Evolutionary conservation across 2,888 invertebrate genomes (phyloP), one percentile per base, ranked within the genome.

Genomic region (Chaetoderma sp.): DNA sequence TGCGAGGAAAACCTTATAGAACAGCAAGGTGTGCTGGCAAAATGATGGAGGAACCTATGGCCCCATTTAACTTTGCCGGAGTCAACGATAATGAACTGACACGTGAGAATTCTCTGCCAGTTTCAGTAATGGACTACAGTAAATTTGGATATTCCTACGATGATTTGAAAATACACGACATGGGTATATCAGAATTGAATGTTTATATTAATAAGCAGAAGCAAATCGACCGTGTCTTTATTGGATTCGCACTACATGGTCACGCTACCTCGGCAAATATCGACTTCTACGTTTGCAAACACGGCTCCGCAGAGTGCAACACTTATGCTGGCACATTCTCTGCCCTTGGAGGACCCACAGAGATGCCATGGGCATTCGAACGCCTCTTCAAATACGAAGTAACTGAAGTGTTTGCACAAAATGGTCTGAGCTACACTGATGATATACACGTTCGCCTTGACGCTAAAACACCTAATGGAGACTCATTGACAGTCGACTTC

Each of bases 71-170:
- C 42, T 56, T 63, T 39, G 32, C 23, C 4, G 28, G 21, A 0
- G 57, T 44, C 42, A 70, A 68, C 47, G 45, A 33, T n/a, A 60
- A 66, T 33, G 45, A 32, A 0, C 23, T 55, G 25, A 69, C 67
- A 2, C 36, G 58, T 5, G 42, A 58, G 8, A 47, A 68, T 36
- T 39, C 65, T 21, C 49, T 65, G 8, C 62, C 67, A 21, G 65
- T 65, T 10, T 68, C 70, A 52, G 68, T 59, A n/a, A 70, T 73
- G 45, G 63, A 73, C 27, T 68, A 70, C 50, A 49, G 59, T 33
- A 27, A 54, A 25, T 64, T 70, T 30, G 60, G 62, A 32, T 70
- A 70, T 39, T 60, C 68, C 55, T 73, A 62, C 59, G 73, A 73
- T 60, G 62, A 50, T 39, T 47, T 73, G 25, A 54, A 66, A 21